phyloP scores from a whole-genome alignment of 2,113 vertebrate species.

The Phylloscopus trochilus region DNA sequence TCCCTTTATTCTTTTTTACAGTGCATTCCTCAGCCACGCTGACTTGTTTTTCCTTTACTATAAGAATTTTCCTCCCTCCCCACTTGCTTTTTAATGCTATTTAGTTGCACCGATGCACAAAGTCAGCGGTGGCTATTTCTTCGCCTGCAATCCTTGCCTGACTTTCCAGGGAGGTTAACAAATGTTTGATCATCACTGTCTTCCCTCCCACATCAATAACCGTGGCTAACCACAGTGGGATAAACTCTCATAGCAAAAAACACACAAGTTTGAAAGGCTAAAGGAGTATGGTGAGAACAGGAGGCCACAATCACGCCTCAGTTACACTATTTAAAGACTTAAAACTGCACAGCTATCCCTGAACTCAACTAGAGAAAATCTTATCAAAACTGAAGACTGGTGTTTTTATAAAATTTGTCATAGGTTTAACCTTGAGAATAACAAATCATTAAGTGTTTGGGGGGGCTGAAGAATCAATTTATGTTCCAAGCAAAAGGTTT shows the following conservation, averaged over 20 bases:
- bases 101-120: neutral
- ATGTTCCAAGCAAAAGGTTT: conserved; percentile 36
- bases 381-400: neutral
- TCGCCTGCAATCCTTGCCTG: neutral
- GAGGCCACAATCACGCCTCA: neutral
- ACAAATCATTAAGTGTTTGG: conserved; percentile 37
- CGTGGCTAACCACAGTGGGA: conserved; percentile 1
- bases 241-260: neutral
- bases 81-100: neutral
- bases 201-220: conserved; percentile 9
- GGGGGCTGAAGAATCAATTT: conserved; percentile 45
- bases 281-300: neutral
- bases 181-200: neutral
- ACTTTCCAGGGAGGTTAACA: conserved; percentile 3
- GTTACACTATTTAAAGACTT: conserved; percentile 23
- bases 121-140: neutral
- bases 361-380: conserved; percentile 22
- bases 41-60: neutral
- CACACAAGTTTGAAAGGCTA: neutral
- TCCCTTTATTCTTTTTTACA: neutral
- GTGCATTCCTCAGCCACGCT: neutral
- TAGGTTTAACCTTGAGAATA: conserved; percentile 63
- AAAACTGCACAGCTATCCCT: conserved; percentile 16
- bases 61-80: neutral
- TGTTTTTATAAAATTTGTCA: conserved; percentile 48